Conservation (phyloP, 2,888 invertebrate species). For the Calameuta pallipes region DNA sequence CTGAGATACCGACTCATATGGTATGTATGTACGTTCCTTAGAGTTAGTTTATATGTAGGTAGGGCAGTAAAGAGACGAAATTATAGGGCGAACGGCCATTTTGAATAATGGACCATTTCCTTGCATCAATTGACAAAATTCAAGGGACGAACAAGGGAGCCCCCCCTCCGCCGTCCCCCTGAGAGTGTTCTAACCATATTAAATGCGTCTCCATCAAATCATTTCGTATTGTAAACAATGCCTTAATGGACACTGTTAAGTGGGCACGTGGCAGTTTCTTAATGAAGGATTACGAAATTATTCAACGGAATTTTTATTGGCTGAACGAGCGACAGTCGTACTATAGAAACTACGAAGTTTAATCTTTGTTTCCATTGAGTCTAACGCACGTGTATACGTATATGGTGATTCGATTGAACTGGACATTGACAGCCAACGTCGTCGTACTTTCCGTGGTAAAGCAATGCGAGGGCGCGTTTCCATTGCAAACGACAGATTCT, state of each 20-base stretch:
- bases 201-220: neutral
- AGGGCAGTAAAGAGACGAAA: neutral
- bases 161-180: no score
- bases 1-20: neutral
- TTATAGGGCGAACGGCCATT: neutral
- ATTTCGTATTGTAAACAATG: neutral
- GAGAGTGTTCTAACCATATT: neutral
- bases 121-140: neutral
- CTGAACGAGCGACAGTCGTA: neutral
- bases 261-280: neutral
- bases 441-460: conserved; percentile 13
- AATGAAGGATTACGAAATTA: neutral
- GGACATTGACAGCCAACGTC: conserved; percentile 17
- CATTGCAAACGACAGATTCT: conserved; percentile 9
- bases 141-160: neutral
- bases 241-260: neutral
- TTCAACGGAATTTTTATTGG: neutral
- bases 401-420: neutral
- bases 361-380: neutral
- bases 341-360: neutral
- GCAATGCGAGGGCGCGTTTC: conserved; percentile 19
- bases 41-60: neutral
- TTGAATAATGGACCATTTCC: neutral
- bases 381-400: neutral
- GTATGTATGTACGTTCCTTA: neutral